Evolutionary conservation across 1,140 invertebrate genomes (phyloP), one percentile per base, ranked within the genome.

Genomic region (Hesperophylax magnus): DNA sequence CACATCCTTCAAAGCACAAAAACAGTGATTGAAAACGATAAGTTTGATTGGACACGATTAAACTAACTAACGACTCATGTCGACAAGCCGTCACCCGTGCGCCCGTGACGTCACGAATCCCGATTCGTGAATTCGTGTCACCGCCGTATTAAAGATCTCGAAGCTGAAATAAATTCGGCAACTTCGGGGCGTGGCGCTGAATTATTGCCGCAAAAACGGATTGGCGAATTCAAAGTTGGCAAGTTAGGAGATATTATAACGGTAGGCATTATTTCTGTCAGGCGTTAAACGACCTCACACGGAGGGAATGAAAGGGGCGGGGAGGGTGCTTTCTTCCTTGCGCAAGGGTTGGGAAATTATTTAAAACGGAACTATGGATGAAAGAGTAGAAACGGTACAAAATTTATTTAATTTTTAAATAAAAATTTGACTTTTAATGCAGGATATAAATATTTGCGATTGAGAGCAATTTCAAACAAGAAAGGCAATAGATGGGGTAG

Each of bases 191-290:
- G 63, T n/a, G 63, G 63, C 27, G 63, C n/a, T 22, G 27, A 67
- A 31, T 67, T 67, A 67, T 67, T 67, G 63, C 63, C 9, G 63
- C 34, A 58, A 39, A 53, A 58, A 75, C 53, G 69, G 71, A 75
- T 75, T 58, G 71, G 14, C 71, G 56, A 71, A 71, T 71, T 71
- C 39, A 52, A 34, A 71, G 67, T 71, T 52, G 20, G 34, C 67
- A 71, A 71, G 67, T 71, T 71, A 53, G 67, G 67, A 71, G 67
- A 71, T 71, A 71, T 71, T 71, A 75, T 34, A 75, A 56, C 71
- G 71, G 71, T 17, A 58, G 71, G 71, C 52, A 75, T 75, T 75
- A 75, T 75, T 75, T 75, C 52, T 75, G 71, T 75, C 71, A 75
- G 71, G 71, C 71, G 71, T 53, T 75, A 75, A 75, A 75, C 71